These are phyloP conservation scores for Drosophila arizonae DNA, from an alignment of 1,140 invertebrate species.

Conservation along the genomic window DNA sequence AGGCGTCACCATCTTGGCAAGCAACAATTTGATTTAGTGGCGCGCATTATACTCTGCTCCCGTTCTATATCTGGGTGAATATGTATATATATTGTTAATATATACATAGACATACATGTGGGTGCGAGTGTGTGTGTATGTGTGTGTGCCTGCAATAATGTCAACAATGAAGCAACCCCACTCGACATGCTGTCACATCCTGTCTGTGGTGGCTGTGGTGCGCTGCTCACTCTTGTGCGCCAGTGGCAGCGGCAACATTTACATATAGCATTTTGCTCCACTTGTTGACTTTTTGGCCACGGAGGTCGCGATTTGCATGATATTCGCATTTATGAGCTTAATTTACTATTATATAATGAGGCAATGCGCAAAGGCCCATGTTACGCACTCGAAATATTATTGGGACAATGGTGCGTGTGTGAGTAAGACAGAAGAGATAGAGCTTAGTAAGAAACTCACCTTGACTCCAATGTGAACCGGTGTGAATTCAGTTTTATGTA, in stretches of 20 bases:
- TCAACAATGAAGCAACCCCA: slow-evolving; percentile 63
- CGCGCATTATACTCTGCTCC: slow-evolving; percentile 47
- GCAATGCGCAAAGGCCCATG: slow-evolving; percentile 1
- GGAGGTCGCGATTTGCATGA: slow-evolving; percentile 68
- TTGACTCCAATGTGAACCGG: slow-evolving; percentile 86
- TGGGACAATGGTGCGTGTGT: background rate
- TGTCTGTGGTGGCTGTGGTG: slow-evolving; percentile 30
- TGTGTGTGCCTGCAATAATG: slow-evolving; percentile 61
- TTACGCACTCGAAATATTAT: background rate
- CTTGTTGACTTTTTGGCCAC: slow-evolving; percentile 66
- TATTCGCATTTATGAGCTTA: slow-evolving; percentile 70
- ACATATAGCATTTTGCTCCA: slow-evolving; percentile 68
- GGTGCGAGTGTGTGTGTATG: background rate
- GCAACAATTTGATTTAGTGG: slow-evolving; percentile 68
- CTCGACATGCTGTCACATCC: slow-evolving; percentile 37
- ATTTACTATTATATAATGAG: slow-evolving; percentile 73
- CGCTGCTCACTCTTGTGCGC: slow-evolving; percentile 15
- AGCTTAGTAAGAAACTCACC: slow-evolving; percentile 77
- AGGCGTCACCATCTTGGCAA: slow-evolving; percentile 42
- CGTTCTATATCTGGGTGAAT: slow-evolving; percentile 25
- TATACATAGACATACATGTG: slow-evolving; percentile 24
- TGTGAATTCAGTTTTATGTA: slow-evolving; percentile 85
- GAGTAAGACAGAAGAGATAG: background rate
- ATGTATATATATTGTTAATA: slow-evolving; percentile 9
- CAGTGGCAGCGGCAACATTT: slow-evolving; percentile 58